A percentile compares a stretch with the other conserved stretches of the same genome.
Evolutionary conservation across 2,113 vertebrate species (phyloP).

Genomic region (Mionectes macconnelli): DNA sequence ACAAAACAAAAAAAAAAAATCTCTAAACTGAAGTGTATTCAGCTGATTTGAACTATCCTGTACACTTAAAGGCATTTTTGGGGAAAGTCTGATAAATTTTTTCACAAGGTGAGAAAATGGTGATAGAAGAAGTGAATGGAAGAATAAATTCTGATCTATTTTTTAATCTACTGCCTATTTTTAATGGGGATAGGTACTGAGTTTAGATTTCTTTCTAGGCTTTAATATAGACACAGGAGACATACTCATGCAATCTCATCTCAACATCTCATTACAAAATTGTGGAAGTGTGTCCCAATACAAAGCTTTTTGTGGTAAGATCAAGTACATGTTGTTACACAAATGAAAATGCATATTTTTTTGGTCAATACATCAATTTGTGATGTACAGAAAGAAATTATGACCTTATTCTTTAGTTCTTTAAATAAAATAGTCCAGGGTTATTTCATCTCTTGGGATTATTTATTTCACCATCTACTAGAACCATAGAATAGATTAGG

Average conservation of each 20-base stretch:
- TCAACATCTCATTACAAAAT: not conserved
- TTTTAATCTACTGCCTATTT: not conserved
- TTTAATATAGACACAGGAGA: not conserved
- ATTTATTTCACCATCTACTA: not conserved
- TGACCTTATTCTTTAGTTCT: not conserved
- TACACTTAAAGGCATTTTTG: not conserved
- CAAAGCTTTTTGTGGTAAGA: not conserved
- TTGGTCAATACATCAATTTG: not conserved
- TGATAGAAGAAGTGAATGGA: not conserved
- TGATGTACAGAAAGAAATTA: not conserved
- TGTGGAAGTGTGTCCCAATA: not conserved
- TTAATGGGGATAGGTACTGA: not conserved
- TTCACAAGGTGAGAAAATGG: not conserved
- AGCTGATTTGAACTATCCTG: not conserved
- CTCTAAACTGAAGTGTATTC: not conserved
- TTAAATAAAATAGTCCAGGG: not conserved
- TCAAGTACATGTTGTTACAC: not conserved
- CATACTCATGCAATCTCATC: not conserved
- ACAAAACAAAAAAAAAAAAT: fast-evolving
- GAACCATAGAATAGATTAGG: too few relatives aligned
- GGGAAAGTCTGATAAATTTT: not conserved
- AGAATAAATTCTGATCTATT: not conserved
- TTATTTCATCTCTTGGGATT: not conserved
- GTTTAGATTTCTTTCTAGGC: not conserved
- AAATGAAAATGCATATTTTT: not conserved